These are phyloP conservation scores for Entosphenus tridentatus DNA, from an alignment of 2,113 vertebrate genomes.

Conservation along the genomic window DNA sequence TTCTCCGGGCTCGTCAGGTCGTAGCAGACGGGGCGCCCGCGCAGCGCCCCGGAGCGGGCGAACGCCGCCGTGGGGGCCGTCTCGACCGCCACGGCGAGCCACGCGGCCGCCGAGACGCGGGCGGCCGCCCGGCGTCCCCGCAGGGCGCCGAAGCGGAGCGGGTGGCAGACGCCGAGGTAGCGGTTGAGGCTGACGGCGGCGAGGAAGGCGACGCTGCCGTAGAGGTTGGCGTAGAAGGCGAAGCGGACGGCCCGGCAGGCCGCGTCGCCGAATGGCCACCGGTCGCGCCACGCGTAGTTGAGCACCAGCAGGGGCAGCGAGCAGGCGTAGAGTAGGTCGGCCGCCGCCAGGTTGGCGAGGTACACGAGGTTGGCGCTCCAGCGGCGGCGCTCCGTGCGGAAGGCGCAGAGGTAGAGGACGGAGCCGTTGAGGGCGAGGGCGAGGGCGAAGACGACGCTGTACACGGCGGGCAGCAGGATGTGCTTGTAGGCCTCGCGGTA, in stretches of 20 bases:
- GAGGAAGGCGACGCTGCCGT: constrained; percentile 80
- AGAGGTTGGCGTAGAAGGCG: constrained; percentile 83
- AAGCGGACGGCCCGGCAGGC: constrained; percentile 78
- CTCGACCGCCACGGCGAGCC: constrained; percentile 38
- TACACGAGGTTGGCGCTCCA: constrained; percentile 78
- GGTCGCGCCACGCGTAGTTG: constrained; percentile 53
- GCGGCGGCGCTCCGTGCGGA: constrained; percentile 33
- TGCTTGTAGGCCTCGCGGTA: constrained; percentile 73
- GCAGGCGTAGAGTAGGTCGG: constrained; percentile 54
- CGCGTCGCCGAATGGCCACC: constrained; percentile 62
- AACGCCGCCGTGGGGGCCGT: constrained; percentile 65
- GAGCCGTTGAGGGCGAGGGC: constrained; percentile 48
- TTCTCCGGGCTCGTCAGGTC: constrained; percentile 59
- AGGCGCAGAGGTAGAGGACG: constrained; percentile 52
- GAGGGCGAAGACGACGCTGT: constrained; percentile 48
- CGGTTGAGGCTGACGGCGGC: constrained; percentile 75
- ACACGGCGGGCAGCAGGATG: constrained; percentile 59
- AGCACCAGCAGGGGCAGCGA: constrained; percentile 74
- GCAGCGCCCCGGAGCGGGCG: constrained; percentile 29
- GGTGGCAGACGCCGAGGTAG: constrained; percentile 58
- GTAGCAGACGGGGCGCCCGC: constrained; percentile 32
- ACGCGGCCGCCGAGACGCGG: constrained; percentile 30
- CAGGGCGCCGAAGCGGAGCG: constrained; percentile 49
- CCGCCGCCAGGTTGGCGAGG: constrained; percentile 76
- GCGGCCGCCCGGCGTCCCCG: constrained; percentile 35